These are phyloP conservation scores for Dipodomys ordii DNA, from an alignment of 2,113 vertebrate species.

Conservation along the genomic window DNA sequence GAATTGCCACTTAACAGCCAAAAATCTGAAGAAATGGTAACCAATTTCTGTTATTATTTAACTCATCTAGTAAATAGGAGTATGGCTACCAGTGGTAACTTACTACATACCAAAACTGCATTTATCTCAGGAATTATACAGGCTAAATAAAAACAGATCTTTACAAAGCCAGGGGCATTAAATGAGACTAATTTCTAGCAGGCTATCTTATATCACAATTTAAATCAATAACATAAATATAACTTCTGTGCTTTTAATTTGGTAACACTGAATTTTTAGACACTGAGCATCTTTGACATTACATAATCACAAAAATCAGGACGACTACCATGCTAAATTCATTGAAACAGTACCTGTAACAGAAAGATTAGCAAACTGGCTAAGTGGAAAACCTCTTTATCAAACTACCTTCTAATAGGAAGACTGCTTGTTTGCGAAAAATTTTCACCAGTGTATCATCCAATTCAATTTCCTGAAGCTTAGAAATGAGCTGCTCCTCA, in stretches of 20 bases:
- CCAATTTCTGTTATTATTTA: conserved; percentile 54
- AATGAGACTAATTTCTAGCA: conserved; percentile 44
- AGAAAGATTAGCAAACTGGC: conserved; percentile 41
- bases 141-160: not conserved
- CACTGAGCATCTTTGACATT: not conserved
- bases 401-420: conserved; percentile 95
- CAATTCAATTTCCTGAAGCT: conserved; percentile 94
- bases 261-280: not conserved
- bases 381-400: conserved; percentile 66
- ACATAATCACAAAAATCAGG: not conserved
- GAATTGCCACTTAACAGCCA: not conserved
- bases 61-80: not conserved
- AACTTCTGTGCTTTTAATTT: not conserved
- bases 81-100: not conserved
- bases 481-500: conserved; percentile 96
- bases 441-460: conserved; percentile 95
- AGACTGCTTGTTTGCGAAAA: conserved; percentile 96
- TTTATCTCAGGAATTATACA: conserved; percentile 26
- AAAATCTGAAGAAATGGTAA: not conserved
- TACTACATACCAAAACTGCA: conserved; percentile 21
- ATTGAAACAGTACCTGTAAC: not conserved
- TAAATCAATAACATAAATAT: conserved; percentile 6
- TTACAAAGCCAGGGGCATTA: conserved; percentile 35
- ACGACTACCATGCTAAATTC: not conserved
- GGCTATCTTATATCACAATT: not conserved